phyloP scores from a whole-genome alignment of 1,140 invertebrate genomes.

The Ceratina japonica region DNA sequence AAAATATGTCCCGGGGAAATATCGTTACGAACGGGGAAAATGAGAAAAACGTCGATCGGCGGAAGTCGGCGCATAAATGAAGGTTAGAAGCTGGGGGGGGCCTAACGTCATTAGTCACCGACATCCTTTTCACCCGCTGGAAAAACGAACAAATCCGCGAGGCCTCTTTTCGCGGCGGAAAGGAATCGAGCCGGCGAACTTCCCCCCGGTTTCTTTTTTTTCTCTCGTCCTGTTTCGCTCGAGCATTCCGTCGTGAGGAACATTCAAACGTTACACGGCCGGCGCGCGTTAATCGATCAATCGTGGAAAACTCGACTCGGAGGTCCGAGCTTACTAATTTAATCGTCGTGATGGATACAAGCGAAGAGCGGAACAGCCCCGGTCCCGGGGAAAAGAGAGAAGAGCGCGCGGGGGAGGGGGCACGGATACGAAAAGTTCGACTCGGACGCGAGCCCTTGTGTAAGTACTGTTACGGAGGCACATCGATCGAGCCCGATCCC shows the following conservation, averaged over 20 bases:
- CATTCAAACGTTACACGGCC: conserved; percentile 26
- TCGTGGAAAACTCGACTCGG: conserved; percentile 6
- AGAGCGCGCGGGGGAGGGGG: too few relatives aligned
- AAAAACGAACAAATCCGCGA: conserved; percentile 14
- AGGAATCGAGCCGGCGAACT: not conserved
- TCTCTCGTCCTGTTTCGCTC: not conserved
- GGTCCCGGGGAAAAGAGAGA: conserved; percentile 5
- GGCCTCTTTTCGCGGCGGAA: conserved; percentile 3
- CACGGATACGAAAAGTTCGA: conserved; percentile 38
- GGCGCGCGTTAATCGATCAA: conserved; percentile 28
- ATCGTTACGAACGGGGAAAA: not conserved
- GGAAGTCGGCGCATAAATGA: conserved; percentile 15
- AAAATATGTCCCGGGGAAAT: not conserved
- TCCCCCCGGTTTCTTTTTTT: too few relatives aligned
- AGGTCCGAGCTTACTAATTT: conserved; percentile 52
- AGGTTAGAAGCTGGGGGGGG: not conserved
- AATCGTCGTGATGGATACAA: conserved; percentile 43
- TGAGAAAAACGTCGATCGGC: not conserved
- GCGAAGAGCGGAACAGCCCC: not conserved
- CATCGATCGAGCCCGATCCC: conserved; percentile 64
- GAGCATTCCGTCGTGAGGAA: not conserved
- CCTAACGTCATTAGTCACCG: conserved; percentile 21
- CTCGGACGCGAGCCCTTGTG: conserved; percentile 27
- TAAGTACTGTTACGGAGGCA: conserved; percentile 53
- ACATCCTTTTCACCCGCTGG: conserved; percentile 2